phyloP scores from a whole-genome alignment of 2,888 invertebrate genomes.

The Drosophila tanythrix region DNA sequence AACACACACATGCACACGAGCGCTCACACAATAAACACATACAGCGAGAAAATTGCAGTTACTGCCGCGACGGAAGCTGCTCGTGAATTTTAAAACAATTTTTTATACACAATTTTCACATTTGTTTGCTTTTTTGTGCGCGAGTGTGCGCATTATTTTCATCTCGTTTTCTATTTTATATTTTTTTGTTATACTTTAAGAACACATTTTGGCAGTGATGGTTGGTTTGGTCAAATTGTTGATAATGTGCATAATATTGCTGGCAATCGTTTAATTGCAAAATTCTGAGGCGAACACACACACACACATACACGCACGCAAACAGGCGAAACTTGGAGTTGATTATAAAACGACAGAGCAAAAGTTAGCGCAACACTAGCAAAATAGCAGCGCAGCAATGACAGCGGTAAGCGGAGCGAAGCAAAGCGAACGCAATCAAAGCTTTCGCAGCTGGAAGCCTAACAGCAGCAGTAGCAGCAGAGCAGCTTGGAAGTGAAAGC shows the following conservation, averaged over 20 bases:
- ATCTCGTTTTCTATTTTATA: not conserved
- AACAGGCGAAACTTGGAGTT: conserved; percentile 51
- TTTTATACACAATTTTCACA: conserved; percentile 61
- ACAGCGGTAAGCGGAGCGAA: conserved; percentile 67
- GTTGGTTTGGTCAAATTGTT: conserved; percentile 28
- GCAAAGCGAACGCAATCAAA: conserved; percentile 54
- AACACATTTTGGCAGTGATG: conserved; percentile 22
- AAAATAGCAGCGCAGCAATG: conserved; percentile 71
- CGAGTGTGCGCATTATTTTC: not conserved
- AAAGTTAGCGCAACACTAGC: conserved; percentile 83
- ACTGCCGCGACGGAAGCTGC: conserved; percentile 64
- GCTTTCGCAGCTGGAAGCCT: conserved; percentile 65
- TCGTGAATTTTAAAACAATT: conserved; percentile 77
- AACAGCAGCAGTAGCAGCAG: conserved; percentile 34
- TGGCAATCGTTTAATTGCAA: conserved; percentile 41
- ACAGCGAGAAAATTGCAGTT: conserved; percentile 68
- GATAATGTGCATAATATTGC: conserved; percentile 15
- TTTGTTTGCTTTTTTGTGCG: conserved; percentile 19
- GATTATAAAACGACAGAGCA: conserved; percentile 83
- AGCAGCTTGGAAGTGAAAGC: conserved; percentile 51
- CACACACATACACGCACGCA: conserved; percentile 33
- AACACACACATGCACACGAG: conserved; percentile 22
- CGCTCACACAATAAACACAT: conserved; percentile 42
- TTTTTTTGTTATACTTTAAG: not conserved
- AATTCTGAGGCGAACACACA: conserved; percentile 23